Evolutionary conservation across 2,113 vertebrate species (phyloP).

Genomic region (Chrysochloris asiatica): DNA sequence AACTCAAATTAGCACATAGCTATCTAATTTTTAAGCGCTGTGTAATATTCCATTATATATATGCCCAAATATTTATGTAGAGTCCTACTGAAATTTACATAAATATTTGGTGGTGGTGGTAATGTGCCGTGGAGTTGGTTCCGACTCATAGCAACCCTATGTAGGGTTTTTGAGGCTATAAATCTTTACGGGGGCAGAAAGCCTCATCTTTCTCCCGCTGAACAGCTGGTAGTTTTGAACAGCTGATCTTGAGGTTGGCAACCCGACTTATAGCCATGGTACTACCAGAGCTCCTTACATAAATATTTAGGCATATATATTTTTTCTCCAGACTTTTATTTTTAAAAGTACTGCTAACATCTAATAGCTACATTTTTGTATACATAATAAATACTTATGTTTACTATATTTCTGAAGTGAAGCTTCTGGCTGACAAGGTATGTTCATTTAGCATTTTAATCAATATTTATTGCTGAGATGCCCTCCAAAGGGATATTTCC

Average conservation of each 20-base stretch:
- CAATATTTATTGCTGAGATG: neutral
- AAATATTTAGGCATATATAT: too few relatives aligned
- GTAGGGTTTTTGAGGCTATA: too few relatives aligned
- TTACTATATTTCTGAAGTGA: neutral
- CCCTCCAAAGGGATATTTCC: neutral
- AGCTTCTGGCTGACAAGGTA: neutral
- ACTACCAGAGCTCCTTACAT: too few relatives aligned
- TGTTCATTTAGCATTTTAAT: neutral
- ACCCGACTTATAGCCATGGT: too few relatives aligned
- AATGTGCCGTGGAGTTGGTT: too few relatives aligned
- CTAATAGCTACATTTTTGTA: neutral
- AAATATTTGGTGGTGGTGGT: too few relatives aligned
- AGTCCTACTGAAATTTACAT: neutral
- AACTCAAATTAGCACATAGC: neutral
- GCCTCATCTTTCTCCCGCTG: too few relatives aligned
- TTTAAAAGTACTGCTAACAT: neutral
- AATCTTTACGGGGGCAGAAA: too few relatives aligned
- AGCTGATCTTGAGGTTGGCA: too few relatives aligned
- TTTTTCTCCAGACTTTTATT: neutral
- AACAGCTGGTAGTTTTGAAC: too few relatives aligned
- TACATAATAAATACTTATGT: neutral
- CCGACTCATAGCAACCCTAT: too few relatives aligned
- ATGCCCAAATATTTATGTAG: neutral
- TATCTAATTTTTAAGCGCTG: neutral
- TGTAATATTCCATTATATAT: neutral